phyloP scores from a whole-genome alignment of 1,140 invertebrate genomes.

The Hylaeus volcanicus region DNA sequence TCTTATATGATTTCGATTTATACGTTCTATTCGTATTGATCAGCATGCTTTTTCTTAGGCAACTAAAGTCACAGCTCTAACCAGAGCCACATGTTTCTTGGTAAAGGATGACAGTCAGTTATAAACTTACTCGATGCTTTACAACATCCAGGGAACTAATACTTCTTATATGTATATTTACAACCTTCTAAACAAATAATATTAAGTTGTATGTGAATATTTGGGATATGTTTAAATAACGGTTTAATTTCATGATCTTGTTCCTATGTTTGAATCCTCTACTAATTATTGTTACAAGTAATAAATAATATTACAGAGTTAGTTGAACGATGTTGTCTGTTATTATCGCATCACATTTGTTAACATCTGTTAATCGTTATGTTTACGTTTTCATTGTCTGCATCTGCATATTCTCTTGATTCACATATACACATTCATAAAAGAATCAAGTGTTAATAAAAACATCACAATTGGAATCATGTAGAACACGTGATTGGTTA shows the following conservation, averaged over 20 bases:
- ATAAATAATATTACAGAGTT: background rate
- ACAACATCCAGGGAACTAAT: background rate
- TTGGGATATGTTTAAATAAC: background rate
- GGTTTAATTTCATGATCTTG: background rate
- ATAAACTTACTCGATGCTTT: slow-evolving; percentile 32
- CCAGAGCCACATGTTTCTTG: slow-evolving; percentile 59
- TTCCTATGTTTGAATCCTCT: background rate
- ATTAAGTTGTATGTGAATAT: background rate
- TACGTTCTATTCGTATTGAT: slow-evolving; percentile 61
- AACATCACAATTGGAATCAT: slow-evolving; percentile 58
- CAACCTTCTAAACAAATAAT: background rate
- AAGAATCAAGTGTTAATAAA: slow-evolving; percentile 12
- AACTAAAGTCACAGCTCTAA: slow-evolving; percentile 71
- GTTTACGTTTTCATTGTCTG: background rate
- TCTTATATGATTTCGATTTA: background rate
- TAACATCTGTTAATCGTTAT: background rate
- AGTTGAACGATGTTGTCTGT: background rate
- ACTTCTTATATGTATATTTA: slow-evolving; percentile 3
- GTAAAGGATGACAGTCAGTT: slow-evolving; percentile 59
- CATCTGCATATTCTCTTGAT: no score
- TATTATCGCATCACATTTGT: background rate
- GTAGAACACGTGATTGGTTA: slow-evolving; percentile 66
- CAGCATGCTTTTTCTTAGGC: slow-evolving; percentile 75
- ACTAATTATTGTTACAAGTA: background rate
- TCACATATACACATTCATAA: background rate